phyloP scores from a whole-genome alignment of 2,113 vertebrate genomes.

The Crotalus viridis region DNA sequence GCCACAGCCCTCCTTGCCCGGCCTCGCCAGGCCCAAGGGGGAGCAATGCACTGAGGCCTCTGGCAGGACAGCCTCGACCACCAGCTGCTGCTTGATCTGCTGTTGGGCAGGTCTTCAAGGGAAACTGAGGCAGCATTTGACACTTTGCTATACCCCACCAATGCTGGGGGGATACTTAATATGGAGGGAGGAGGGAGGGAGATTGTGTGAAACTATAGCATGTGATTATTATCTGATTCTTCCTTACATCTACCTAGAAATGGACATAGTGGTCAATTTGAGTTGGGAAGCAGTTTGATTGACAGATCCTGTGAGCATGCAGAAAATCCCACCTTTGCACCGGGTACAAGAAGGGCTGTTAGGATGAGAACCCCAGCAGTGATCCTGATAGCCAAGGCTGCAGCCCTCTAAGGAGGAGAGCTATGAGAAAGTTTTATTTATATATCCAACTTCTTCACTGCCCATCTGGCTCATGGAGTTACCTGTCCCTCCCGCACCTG shows the following conservation, averaged over 20 bases:
- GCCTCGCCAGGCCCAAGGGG: fast-evolving
- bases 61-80: neutral
- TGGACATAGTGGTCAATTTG: neutral
- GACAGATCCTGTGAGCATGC: neutral
- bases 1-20: neutral
- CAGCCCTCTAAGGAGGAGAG: neutral
- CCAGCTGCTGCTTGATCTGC: neutral
- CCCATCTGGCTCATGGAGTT: neutral
- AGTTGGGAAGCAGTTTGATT: neutral
- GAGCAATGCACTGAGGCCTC: neutral
- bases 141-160: neutral
- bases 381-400: neutral
- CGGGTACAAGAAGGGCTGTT: neutral
- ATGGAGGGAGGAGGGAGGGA: neutral
- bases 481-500: neutral
- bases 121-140: neutral
- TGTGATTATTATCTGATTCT: neutral
- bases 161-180: neutral
- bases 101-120: neutral
- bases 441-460: neutral
- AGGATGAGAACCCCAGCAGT: neutral
- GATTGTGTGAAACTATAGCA: neutral
- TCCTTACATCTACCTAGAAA: neutral
- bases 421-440: neutral
- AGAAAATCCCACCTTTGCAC: neutral